These are phyloP conservation scores for Momotus momota DNA, from an alignment of 2,797 vertebrate species.

Conservation along the genomic window DNA sequence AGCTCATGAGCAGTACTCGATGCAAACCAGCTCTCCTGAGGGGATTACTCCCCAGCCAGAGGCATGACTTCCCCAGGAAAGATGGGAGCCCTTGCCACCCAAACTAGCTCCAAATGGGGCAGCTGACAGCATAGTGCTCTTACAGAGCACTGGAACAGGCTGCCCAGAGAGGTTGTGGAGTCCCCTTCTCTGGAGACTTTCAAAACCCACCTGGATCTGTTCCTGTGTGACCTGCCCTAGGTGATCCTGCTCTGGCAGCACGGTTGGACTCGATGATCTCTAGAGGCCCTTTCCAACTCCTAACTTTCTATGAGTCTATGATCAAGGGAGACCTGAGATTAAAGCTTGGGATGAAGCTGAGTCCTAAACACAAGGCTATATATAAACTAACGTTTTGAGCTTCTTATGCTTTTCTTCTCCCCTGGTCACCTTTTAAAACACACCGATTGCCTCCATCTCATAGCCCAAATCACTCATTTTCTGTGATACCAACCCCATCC, in stretches of 20 bases:
- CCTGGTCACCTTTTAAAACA: not conserved
- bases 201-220: no score
- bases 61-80: not conserved
- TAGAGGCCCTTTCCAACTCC: no score
- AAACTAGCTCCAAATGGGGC: accelerated
- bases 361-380: not conserved
- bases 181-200: no score
- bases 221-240: no score
- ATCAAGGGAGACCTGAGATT: not conserved
- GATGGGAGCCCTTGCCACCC: not conserved
- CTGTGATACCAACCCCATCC: not conserved
- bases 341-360: not conserved
- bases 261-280: no score
- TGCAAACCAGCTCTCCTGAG: not conserved
- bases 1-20: accelerated
- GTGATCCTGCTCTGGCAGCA: no score
- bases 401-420: not conserved
- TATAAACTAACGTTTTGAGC: not conserved
- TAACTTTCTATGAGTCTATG: no score
- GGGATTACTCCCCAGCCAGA: not conserved
- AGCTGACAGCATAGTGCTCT: not conserved
- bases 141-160: not conserved
- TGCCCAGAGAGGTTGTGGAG: no score
- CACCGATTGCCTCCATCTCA: not conserved
- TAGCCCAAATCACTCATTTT: not conserved